Conservation (phyloP, 2,888 invertebrate species). For the Tenthredo distinguenda region DNA sequence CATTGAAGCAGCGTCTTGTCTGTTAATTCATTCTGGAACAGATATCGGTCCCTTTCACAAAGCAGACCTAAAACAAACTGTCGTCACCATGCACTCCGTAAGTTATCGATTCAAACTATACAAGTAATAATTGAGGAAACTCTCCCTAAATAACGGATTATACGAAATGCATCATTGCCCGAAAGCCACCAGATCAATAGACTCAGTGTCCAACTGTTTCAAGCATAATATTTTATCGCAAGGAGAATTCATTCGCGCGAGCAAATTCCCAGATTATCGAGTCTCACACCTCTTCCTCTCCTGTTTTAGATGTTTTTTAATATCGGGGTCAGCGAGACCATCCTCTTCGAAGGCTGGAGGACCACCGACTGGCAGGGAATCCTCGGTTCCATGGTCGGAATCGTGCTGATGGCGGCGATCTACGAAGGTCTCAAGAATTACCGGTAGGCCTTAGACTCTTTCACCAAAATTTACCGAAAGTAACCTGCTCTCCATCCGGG, state of each 20-base stretch:
- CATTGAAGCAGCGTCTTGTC: neutral
- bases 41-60: neutral
- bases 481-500: neutral
- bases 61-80: neutral
- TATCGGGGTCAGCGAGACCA: conserved; percentile 77
- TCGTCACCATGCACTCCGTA: conserved; percentile 33
- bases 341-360: conserved; percentile 80
- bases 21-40: neutral
- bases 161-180: neutral
- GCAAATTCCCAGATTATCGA: neutral
- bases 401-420: conserved; percentile 82
- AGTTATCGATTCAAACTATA: neutral
- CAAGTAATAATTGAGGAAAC: neutral
- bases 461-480: neutral
- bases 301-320: conserved; percentile 79
- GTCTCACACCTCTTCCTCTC: neutral
- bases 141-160: neutral
- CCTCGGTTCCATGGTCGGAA: conserved; percentile 82
- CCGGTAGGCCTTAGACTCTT: conserved; percentile 71
- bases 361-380: conserved; percentile 78
- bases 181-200: neutral
- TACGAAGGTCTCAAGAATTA: conserved; percentile 86
- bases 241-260: neutral
- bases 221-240: neutral
- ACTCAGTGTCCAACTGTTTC: neutral